Conservation (phyloP, 2,797 vertebrate species). For the Helarctos malayanus region DNA sequence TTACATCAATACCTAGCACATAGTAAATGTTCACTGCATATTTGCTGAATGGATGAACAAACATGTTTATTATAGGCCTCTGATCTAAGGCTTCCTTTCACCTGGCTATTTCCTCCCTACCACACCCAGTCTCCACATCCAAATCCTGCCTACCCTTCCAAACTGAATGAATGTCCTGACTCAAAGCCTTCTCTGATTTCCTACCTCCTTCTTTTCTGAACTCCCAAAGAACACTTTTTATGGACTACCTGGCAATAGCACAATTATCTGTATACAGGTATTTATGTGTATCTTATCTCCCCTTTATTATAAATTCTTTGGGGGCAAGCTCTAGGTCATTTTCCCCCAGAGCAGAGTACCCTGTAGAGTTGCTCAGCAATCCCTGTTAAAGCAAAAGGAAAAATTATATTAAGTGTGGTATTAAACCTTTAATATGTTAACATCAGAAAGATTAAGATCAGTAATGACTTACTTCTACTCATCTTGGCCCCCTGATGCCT, state of each 20-base stretch:
- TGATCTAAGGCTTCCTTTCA: constrained; percentile 21
- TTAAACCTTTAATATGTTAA: constrained; percentile 50
- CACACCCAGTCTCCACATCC: neutral
- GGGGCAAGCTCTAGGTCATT: constrained; percentile 34
- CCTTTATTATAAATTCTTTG: constrained; percentile 33
- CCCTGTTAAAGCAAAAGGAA: constrained; percentile 18
- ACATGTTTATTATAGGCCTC: neutral
- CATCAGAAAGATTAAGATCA: constrained; percentile 33
- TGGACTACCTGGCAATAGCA: neutral
- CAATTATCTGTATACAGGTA: constrained; percentile 8
- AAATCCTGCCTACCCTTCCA: constrained; percentile 27
- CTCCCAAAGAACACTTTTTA: constrained; percentile 1
- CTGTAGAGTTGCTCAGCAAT: neutral
- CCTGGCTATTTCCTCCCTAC: neutral
- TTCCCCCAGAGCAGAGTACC: neutral
- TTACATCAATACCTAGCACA: neutral
- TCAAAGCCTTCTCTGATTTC: neutral
- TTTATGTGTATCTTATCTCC: constrained; percentile 22
- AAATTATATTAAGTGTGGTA: constrained; percentile 48
- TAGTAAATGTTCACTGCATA: neutral
- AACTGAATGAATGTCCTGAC: neutral
- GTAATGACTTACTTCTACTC: constrained; percentile 1
- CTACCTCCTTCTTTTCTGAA: neutral
- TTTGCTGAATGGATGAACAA: neutral
- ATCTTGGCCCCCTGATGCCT: neutral